Evolutionary conservation across 2,113 vertebrate genomes (phyloP).

Genomic region (Syngnathus scovelli): DNA sequence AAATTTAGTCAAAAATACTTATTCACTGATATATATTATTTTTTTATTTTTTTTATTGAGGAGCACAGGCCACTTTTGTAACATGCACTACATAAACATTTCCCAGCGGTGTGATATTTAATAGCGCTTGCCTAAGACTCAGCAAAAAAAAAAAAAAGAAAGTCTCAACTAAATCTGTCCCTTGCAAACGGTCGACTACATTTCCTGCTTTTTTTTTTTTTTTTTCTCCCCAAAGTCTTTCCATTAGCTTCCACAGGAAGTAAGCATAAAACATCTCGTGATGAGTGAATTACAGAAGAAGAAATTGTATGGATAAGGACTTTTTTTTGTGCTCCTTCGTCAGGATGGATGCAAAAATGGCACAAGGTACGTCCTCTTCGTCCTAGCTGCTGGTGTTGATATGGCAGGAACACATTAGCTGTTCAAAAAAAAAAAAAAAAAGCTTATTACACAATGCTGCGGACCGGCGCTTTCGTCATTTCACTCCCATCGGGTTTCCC

Average conservation of each 20-base stretch:
- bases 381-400: not conserved
- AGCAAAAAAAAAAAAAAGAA: not conserved
- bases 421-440: no score
- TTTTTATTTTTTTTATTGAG: no score
- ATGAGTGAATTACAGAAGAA: constrained; percentile 24
- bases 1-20: not conserved
- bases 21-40: not conserved
- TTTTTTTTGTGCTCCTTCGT: not conserved
- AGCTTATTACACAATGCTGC: not conserved
- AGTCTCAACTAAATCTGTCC: not conserved
- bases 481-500: not conserved
- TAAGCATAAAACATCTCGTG: not conserved
- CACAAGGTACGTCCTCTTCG: constrained; percentile 2
- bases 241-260: not conserved
- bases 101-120: not conserved
- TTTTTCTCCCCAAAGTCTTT: not conserved
- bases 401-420: no score
- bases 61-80: no score
- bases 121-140: no score
- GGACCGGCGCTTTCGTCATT: not conserved
- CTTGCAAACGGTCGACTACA: not conserved
- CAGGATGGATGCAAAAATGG: not conserved
- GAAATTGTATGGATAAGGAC: not conserved
- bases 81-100: not conserved
- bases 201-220: no score